phyloP scores from a whole-genome alignment of 2,888 invertebrate genomes.

The Pheosia gnoma region DNA sequence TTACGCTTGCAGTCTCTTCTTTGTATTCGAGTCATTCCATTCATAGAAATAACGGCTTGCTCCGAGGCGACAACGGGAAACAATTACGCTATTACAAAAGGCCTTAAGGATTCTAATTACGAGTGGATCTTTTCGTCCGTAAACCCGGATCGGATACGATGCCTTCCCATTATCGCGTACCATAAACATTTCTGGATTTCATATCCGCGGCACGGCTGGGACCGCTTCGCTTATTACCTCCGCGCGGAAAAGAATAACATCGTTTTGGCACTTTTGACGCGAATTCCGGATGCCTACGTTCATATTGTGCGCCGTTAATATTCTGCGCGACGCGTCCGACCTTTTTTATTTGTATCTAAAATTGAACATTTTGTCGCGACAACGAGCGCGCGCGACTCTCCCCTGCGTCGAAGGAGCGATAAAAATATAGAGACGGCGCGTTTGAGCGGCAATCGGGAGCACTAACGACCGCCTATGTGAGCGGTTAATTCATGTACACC shows the following conservation, averaged over 20 bases:
- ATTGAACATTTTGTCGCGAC: slow-evolving; percentile 83
- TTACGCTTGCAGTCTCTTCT: slow-evolving; percentile 62
- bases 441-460: slow-evolving; percentile 62
- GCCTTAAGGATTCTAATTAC: slow-evolving; percentile 78
- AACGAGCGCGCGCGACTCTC: slow-evolving; percentile 73
- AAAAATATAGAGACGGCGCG: slow-evolving; percentile 71
- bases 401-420: slow-evolving; percentile 72
- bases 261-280: slow-evolving; percentile 82
- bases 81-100: slow-evolving; percentile 77
- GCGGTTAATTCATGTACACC: slow-evolving; percentile 57
- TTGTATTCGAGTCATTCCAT: slow-evolving; percentile 69
- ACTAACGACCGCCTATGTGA: slow-evolving; percentile 59
- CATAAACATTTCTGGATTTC: slow-evolving; percentile 82
- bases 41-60: slow-evolving; percentile 70
- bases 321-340: slow-evolving; percentile 81
- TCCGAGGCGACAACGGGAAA: slow-evolving; percentile 74
- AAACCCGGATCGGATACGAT: slow-evolving; percentile 76
- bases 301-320: slow-evolving; percentile 83
- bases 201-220: slow-evolving; percentile 79
- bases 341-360: slow-evolving; percentile 85
- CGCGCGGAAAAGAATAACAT: slow-evolving; percentile 82
- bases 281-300: slow-evolving; percentile 81
- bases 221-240: slow-evolving; percentile 78
- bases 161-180: slow-evolving; percentile 73
- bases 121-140: slow-evolving; percentile 70